Evolutionary conservation across 2,888 invertebrate species (phyloP).

Genomic region (Lepidocyrtinus sp.): DNA sequence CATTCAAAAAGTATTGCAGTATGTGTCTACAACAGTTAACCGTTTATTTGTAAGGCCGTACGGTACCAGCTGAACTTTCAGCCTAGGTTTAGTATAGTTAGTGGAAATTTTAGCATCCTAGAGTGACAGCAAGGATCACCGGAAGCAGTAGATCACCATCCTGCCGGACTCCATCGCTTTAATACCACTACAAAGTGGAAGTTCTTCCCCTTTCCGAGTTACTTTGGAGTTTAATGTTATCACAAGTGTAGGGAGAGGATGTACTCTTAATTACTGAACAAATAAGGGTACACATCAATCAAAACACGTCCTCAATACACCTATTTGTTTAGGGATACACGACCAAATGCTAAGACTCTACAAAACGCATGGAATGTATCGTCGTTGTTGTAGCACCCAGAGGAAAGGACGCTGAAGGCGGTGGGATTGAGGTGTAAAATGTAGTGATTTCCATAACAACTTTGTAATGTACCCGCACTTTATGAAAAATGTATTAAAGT

Average conservation of each 20-base stretch:
- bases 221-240: not conserved
- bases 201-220: not conserved
- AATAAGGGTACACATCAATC: too few species aligned
- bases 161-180: constrained; percentile 2
- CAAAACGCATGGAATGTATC: constrained; percentile 31
- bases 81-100: not conserved
- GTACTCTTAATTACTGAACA: too few species aligned
- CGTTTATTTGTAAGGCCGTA: not conserved
- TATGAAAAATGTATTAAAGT: too few species aligned
- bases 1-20: not conserved
- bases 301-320: too few species aligned
- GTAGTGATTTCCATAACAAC: constrained; percentile 32
- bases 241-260: too few species aligned
- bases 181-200: not conserved
- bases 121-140: constrained; percentile 35
- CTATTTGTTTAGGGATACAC: too few species aligned
- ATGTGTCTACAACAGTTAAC: not conserved
- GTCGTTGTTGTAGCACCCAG: constrained; percentile 12
- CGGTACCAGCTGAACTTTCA: not conserved
- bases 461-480: not conserved
- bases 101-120: constrained; percentile 2
- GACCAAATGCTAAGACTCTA: constrained; percentile 45
- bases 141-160: constrained; percentile 40
- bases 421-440: not conserved
- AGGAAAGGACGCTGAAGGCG: not conserved